Base-by-base conservation (phyloP, 2,797 vertebrate genomes). In the Oreonectes daqikongensis region DNA sequence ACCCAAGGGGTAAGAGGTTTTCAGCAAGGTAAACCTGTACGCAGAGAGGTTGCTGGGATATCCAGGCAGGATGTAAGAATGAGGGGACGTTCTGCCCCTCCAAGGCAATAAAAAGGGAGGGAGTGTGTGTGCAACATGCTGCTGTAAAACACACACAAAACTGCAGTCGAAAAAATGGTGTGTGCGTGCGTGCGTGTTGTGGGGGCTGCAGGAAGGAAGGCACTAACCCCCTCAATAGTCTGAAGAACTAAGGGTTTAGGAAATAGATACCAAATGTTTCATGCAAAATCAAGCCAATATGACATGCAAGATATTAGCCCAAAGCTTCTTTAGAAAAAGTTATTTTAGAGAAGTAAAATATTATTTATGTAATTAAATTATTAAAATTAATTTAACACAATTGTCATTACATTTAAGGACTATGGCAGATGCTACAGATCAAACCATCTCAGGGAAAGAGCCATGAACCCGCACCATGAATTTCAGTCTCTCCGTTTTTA, bases 71-170 rank as follows among this genome's bases (percentile, higher is more conserved):
- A 92, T 88, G 88, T 90, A 88, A 89, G 92, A 92, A 89, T 81
- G 86, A 84, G 86, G 90, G 86, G 89, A 92, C 90, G 89, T 92
- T 90, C 90, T 89, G 88, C 89, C 88, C 88, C 87, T 88, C 89
- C 88, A 90, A 91, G 89, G 92, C 91, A 92, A 92, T 93, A 91
- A 92, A 92, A 78, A 69, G 55, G 87, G 87, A 87, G 90, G 87
- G 89, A 86, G 78, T 71, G 69, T 42, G 86, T 86, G 89, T 86
- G 92, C 89, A 90, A 90, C 91, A 90, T 30, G 89, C 90, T 32
- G n/a, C n/a, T 86, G 84, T 92, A 92, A 92, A 92, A 91, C 85
- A 91, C 85, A 90, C 90, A 92, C 88, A 91, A 89, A 91, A 87
- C 87, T 89, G 85, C 84, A 87, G 85, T 87, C 84, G 85, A 88